Percentiles rank a stretch among this genome's conserved stretches.
Conservation (phyloP, 2,888 invertebrate genomes). For the Rhamphomyia laevipes region DNA sequence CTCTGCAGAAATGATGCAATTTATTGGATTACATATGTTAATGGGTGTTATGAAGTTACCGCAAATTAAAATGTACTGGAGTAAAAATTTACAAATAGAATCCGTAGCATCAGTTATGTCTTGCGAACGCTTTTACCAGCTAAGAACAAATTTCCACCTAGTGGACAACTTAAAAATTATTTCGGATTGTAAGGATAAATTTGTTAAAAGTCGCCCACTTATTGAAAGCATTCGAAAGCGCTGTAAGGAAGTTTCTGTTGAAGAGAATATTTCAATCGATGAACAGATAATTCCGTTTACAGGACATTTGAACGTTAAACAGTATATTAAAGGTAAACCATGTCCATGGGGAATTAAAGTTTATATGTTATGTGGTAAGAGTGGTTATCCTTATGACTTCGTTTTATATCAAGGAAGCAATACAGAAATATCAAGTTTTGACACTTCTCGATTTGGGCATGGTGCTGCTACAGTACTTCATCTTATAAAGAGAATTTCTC, state of each 20-base stretch:
- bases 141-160: no score
- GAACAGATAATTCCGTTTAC: not conserved
- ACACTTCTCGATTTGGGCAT: not conserved
- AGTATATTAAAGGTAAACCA: not conserved
- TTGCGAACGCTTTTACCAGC: no score
- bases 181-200: no score
- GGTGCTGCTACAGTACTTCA: not conserved
- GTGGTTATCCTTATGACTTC: constrained; percentile 1
- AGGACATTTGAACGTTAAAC: not conserved
- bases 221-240: not conserved
- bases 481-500: not conserved
- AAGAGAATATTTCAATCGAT: not conserved
- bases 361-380: constrained; percentile 1
- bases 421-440: no score
- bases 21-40: no score
- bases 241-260: not conserved
- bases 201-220: not conserved
- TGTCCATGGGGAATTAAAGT: constrained; percentile 4
- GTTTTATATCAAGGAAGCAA: constrained; percentile 1
- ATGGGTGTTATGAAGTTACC: no score
- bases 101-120: no score
- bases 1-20: no score
- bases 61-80: no score
- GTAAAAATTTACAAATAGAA: no score
- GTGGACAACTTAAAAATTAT: no score